Base-by-base conservation (phyloP, 2,797 vertebrate species). In the Eutrigla gurnardus region DNA sequence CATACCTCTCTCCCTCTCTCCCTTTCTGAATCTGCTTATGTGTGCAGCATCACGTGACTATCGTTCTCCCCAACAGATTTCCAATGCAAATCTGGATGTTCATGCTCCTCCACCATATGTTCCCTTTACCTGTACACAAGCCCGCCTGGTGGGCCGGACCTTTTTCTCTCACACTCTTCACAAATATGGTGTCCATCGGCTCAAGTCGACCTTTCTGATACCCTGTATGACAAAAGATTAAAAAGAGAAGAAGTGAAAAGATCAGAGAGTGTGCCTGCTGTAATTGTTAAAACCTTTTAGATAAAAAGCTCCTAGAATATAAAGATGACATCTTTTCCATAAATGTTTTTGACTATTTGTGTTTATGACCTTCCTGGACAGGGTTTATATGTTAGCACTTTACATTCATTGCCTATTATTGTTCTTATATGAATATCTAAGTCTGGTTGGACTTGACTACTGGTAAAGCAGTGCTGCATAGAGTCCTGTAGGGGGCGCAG, bases 101-200 rank as follows among this genome's bases (percentile, higher is more conserved):
- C 11, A 33, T 7, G 0, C 49, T 72, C 46, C 58, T 17, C 50
- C 55, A 2, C 33, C 70, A 49, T 35, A 53, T 40, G 59, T 58
- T 81, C 42, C 15, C 13, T 91, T 93, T 92, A 98, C 97, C 97
- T 83, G 96, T 98, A 84, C 96, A 96, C 74, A 99, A 91, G 65
- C 98, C 98, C 0, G 97, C 97, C 91, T 93, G 94, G 71, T 99
- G 96, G 15, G 98, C 98, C 0, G 98, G 97, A 71, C 98, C 97
- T 1, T 95, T 96, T 53, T 97, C 97, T 91, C 96, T 95, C 93
- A 99, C 97, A 17, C 93, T 97, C 94, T 99, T 99, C 71, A 99
- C 98, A 73, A 99, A 99, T 90, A 99, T 99, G 89, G 98, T 99
- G 88, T 99, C 98, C 98, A 99, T 97, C 10, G 98, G 98, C 93